These are phyloP conservation scores for Drosophila acutilabella DNA, from an alignment of 2,888 invertebrate species.

Conservation along the genomic window DNA sequence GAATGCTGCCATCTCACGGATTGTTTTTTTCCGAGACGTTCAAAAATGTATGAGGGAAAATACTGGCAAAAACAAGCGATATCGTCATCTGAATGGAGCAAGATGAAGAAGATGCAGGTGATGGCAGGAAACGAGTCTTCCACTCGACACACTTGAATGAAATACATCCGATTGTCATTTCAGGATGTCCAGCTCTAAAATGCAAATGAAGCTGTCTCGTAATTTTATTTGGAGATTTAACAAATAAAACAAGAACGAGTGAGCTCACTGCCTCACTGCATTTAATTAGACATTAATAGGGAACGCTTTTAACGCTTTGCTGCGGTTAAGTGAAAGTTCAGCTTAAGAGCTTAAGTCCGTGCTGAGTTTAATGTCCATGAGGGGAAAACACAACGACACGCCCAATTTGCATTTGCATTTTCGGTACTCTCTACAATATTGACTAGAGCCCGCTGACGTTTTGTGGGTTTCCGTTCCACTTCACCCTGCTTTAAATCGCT, in stretches of 20 bases:
- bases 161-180: constrained; percentile 75
- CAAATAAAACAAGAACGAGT: constrained; percentile 24
- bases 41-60: constrained; percentile 54
- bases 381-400: constrained; percentile 37
- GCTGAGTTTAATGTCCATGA: constrained; percentile 62
- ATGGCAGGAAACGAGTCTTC: constrained; percentile 28
- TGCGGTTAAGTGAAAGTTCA: constrained; percentile 76
- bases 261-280: constrained; percentile 44
- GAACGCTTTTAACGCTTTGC: constrained; percentile 51
- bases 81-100: constrained; percentile 4
- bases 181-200: constrained; percentile 61
- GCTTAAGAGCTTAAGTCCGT: constrained; percentile 66
- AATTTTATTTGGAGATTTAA: constrained; percentile 35
- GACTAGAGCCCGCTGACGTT: constrained; percentile 14
- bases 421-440: constrained; percentile 28
- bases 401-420: constrained; percentile 72
- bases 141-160: constrained; percentile 56
- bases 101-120: background rate
- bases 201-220: constrained; percentile 67
- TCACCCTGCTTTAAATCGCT: background rate
- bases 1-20: constrained; percentile 44
- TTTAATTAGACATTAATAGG: constrained; percentile 77
- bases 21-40: constrained; percentile 66
- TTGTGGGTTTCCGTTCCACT: constrained; percentile 8
- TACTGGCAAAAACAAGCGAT: background rate